Evolutionary conservation across 2,113 vertebrate genomes (phyloP), one percentile per base, ranked within the genome.

Genomic region (Oncorhynchus nerka): DNA sequence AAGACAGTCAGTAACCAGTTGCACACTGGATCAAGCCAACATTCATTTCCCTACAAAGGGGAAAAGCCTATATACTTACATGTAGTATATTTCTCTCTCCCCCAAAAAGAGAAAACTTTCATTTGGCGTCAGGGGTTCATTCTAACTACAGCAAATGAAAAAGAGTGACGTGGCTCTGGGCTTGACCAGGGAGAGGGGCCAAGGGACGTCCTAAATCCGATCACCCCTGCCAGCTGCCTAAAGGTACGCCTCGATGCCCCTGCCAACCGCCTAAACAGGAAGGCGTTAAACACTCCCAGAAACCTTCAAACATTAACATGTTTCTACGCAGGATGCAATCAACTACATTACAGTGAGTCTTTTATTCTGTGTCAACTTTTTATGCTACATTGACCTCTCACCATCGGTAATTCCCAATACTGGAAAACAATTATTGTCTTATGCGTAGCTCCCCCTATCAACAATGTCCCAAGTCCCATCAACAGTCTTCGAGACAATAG

Each of bases 201-300:
- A 7, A n/a, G 16, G n/a, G 7, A 22, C n/a, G 9, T 45, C 39
- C 7, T 22, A 22, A 62, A 45, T 2, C 2, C 39, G 39, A 45
- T 11, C 9, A 45, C 39, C 39, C 39, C 39, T 11, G 59, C 59
- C 59, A 62, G 6, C 59, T 22, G n/a, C 59, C 59, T 22, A 22
- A 62, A n/a, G 69, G 68, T 71, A 70, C 32, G 28, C 55, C 57
- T 30, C 39, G n/a, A 65, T n/a, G 22, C 1, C 68, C 2, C 5
- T 71, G 75, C 74, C 75, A 76, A 4, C 26, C 6, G 20, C 72
- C 72, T 28, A 48, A 76, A 70, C 71, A 79, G 69, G 72, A 84
- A 87, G 62, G 39, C 39, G 39, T 45, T 55, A 82, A 85, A 74
- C n/a, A 19, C 59, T 28, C 55, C 20, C 68, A 68, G 68, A 78